A percentile compares a stretch with the other conserved stretches of the same genome.
Conservation (phyloP, 2,888 invertebrate genomes). For the Dendrolimus pini region DNA sequence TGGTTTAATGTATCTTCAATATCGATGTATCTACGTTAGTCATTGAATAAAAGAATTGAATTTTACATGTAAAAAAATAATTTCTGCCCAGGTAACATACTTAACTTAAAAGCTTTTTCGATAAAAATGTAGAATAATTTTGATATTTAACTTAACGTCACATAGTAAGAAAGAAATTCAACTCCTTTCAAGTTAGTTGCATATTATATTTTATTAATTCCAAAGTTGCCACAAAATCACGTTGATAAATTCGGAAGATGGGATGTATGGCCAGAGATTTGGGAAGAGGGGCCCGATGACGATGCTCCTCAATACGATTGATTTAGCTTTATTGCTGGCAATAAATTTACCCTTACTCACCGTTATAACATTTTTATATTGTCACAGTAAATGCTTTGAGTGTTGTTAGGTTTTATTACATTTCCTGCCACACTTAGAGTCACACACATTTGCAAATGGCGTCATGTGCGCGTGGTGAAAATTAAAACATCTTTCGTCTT, state of each 20-base stretch:
- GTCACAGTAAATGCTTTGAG: background rate
- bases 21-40: too few species aligned
- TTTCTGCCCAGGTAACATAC: too few species aligned
- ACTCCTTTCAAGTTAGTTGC: too few species aligned
- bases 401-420: conserved; percentile 7
- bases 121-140: too few species aligned
- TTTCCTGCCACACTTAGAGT: conserved; percentile 16
- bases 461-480: too few species aligned
- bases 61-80: too few species aligned
- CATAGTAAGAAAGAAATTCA: too few species aligned
- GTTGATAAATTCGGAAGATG: conserved; percentile 37
- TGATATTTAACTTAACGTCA: too few species aligned
- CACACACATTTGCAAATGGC: too few species aligned
- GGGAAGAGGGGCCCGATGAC: conserved; percentile 41
- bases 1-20: too few species aligned
- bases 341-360: conserved; percentile 46
- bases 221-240: conserved; percentile 14
- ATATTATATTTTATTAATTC: background rate
- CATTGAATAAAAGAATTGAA: too few species aligned
- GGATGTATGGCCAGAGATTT: conserved; percentile 31
- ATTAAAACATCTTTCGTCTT: conserved; percentile 1
- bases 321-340: conserved; percentile 61
- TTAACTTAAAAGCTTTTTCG: too few species aligned
- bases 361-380: conserved; percentile 5
- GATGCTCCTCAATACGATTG: conserved; percentile 51